Evolutionary conservation across 2,888 invertebrate genomes (phyloP), one percentile per base, ranked within the genome.

Genomic region (Morinoia aosen): DNA sequence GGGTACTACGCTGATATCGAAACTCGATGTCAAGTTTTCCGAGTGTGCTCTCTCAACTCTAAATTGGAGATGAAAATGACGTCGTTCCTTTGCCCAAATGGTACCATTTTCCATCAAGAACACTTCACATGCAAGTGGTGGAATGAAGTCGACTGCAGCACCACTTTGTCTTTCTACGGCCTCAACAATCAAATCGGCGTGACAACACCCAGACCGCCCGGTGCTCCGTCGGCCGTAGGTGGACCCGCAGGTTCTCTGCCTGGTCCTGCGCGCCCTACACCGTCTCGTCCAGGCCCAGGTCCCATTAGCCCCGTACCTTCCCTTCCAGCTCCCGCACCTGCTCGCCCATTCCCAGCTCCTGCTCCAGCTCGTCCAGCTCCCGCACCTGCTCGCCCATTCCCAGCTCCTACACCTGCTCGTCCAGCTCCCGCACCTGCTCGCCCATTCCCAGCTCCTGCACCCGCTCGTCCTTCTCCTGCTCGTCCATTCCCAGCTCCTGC

Each of bases 51-150:
- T 91, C 97, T 97, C 95, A 97, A 98, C n/a, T 0, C 97, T 97
- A 96, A 95, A 56, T 96, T 96, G 19, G 97, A 97, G 94, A 97
- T 97, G 25, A 97, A 97, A 88, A 98, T 98, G 96, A 98, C 98
- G 96, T 98, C 98, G 3, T 98, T 98, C 97, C 97, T 98, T 10
- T 98, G 98, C 96, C 98, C 98, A 11, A 98, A 98, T 97, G 98
- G 98, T 96, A 98, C 98, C 19, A 97, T 98, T 56, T 98, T 98
- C 97, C 98, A 98, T 97, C 98, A 98, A 97, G 98, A 98, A 95
- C 97, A 98, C 5, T 97, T 98, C 96, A 98, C 98, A 4, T 98
- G 98, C 97, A 98, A 98, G 97, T 98, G 98, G 98, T 98, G 98
- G 98, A 98, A 98, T 97, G 98, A 98, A 97, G 98, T 98, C 0